Percentiles rank a stretch among this genome's conserved stretches.
phyloP scores from a whole-genome alignment of 2,888 invertebrate species.

The Pachliopta kotzebuea region DNA sequence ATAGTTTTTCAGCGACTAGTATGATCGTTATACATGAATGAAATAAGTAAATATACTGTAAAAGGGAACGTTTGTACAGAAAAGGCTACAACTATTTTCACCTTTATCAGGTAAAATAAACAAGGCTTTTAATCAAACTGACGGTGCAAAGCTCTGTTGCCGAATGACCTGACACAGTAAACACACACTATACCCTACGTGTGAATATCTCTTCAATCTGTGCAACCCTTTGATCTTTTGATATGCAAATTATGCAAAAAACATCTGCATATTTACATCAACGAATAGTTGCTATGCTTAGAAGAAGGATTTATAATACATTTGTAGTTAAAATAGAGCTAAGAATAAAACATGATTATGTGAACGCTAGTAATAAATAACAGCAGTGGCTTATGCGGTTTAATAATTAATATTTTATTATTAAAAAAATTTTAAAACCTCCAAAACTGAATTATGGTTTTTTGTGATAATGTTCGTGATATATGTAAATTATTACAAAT shows the following conservation, averaged over 20 bases:
- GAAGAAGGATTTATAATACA: background rate
- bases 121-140: constrained; percentile 22
- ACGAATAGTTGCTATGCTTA: background rate
- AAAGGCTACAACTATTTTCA: constrained; percentile 9
- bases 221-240: constrained; percentile 18
- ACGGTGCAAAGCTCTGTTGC: constrained; percentile 14
- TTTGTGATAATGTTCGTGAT: no score
- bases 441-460: no score
- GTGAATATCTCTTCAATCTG: constrained; percentile 13
- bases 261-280: background rate
- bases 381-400: background rate
- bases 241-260: constrained; percentile 19
- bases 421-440: no score
- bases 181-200: constrained; percentile 14
- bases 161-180: constrained; percentile 17
- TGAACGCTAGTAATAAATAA: background rate
- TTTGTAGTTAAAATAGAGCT: background rate
- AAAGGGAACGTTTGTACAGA: background rate
- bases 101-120: constrained; percentile 18
- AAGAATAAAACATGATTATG: background rate
- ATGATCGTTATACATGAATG: background rate
- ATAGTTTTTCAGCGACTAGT: background rate
- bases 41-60: background rate
- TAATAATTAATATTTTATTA: background rate
- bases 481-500: background rate